Conservation (phyloP, 2,113 vertebrate species). For the Camelus bactrianus region DNA sequence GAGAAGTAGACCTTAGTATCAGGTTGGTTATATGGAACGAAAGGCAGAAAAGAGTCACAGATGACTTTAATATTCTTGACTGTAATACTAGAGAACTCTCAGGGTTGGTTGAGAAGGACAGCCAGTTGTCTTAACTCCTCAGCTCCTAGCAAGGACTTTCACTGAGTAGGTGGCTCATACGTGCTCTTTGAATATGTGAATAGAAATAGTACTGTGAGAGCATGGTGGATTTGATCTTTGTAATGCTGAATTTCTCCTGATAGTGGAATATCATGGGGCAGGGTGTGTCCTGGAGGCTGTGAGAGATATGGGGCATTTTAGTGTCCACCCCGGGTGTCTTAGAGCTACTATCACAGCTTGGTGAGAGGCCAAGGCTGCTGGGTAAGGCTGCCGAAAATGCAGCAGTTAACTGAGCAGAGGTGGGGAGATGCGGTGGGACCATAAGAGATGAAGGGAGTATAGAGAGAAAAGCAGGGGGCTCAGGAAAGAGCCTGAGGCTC, state of each 20-base stretch:
- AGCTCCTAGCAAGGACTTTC: neutral
- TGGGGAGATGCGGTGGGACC: neutral
- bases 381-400: neutral
- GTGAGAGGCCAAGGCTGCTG: neutral
- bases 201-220: neutral
- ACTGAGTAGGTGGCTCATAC: neutral
- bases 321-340: neutral
- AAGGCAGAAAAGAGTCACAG: neutral
- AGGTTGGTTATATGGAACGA: neutral
- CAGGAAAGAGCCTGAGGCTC: neutral
- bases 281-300: neutral
- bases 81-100: neutral
- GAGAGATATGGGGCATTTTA: neutral
- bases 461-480: neutral
- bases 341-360: neutral
- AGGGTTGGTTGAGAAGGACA: neutral
- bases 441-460: neutral
- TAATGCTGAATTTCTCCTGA: neutral
- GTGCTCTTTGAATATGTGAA: neutral
- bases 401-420: neutral
- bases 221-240: neutral
- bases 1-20: neutral
- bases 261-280: neutral
- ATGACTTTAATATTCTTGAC: neutral
- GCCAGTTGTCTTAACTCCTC: neutral